Evolutionary conservation across 2,888 invertebrate species (phyloP).

Genomic region (Athalia cordata): DNA sequence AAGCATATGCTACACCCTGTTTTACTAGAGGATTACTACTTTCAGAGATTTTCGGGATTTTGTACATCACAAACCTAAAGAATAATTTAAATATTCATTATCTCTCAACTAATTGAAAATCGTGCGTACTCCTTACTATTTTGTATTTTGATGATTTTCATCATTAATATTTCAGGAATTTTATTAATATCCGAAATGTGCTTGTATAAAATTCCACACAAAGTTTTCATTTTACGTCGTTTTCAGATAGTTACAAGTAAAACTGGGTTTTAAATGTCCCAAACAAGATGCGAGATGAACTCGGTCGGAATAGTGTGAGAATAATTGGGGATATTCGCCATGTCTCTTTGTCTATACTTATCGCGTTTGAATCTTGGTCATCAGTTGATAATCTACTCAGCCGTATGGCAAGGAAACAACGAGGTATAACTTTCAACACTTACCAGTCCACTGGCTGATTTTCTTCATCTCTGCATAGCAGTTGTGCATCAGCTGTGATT

Average conservation of each 20-base stretch:
- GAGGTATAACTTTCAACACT: slow-evolving; percentile 59
- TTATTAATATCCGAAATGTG: no score
- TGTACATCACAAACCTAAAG: slow-evolving; percentile 88
- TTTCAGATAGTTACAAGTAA: no score
- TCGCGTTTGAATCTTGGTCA: no score
- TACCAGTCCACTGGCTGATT: slow-evolving; percentile 84
- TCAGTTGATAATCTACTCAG: no score
- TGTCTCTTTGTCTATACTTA: no score
- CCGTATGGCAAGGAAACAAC: not conserved
- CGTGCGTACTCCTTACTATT: not conserved
- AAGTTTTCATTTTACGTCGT: no score
- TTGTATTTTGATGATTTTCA: slow-evolving; percentile 2
- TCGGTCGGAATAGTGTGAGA: no score
- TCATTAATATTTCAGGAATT: not conserved
- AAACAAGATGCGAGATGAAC: no score
- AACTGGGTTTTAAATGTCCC: no score
- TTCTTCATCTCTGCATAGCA: slow-evolving; percentile 77
- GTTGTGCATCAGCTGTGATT: slow-evolving; percentile 15
- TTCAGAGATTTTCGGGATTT: slow-evolving; percentile 81
- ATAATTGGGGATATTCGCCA: no score
- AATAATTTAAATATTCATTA: slow-evolving; percentile 39
- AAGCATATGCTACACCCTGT: slow-evolving; percentile 82
- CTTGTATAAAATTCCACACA: no score
- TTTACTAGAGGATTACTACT: slow-evolving; percentile 76
- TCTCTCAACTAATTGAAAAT: slow-evolving; percentile 17